phyloP scores from a whole-genome alignment of 2,888 invertebrate species.

The Operophtera brumata region DNA sequence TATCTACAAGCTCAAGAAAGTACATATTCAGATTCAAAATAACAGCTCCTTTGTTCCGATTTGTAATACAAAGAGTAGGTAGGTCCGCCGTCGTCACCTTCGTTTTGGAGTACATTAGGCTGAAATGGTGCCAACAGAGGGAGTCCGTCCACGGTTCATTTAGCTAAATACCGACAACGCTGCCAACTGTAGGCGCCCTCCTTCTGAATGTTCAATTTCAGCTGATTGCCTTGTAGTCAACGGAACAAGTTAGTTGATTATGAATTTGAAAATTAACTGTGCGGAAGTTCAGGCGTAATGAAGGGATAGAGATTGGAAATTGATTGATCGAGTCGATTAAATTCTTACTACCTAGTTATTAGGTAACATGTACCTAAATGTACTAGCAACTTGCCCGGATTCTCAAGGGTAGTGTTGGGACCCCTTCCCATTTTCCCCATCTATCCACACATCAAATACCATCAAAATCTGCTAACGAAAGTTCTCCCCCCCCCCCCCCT shows the following conservation, averaged over 20 bases:
- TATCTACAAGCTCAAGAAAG: no score
- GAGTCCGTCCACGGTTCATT: slow-evolving; percentile 38
- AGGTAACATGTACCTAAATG: no score
- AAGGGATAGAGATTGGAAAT: no score
- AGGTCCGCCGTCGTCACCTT: slow-evolving; percentile 30
- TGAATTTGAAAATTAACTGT: background rate
- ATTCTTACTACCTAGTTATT: no score
- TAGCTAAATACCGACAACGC: slow-evolving; percentile 33
- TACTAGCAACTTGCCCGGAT: no score
- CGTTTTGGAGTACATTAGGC: slow-evolving; percentile 32
- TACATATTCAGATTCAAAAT: background rate
- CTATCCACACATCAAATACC: no score
- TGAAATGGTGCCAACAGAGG: slow-evolving; percentile 24
- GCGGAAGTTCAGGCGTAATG: background rate
- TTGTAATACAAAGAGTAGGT: slow-evolving; percentile 21
- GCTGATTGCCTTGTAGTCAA: slow-evolving; percentile 15
- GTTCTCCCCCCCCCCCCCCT: no score
- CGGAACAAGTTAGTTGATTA: slow-evolving; percentile 12
- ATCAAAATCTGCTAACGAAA: no score
- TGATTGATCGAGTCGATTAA: no score
- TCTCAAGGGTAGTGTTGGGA: no score
- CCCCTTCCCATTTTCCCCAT: no score
- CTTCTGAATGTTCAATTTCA: slow-evolving; percentile 13
- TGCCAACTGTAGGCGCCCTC: slow-evolving; percentile 5
- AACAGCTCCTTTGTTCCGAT: background rate